These are phyloP conservation scores for Andrena praecox DNA, from an alignment of 2,888 invertebrate genomes.

Conservation along the genomic window DNA sequence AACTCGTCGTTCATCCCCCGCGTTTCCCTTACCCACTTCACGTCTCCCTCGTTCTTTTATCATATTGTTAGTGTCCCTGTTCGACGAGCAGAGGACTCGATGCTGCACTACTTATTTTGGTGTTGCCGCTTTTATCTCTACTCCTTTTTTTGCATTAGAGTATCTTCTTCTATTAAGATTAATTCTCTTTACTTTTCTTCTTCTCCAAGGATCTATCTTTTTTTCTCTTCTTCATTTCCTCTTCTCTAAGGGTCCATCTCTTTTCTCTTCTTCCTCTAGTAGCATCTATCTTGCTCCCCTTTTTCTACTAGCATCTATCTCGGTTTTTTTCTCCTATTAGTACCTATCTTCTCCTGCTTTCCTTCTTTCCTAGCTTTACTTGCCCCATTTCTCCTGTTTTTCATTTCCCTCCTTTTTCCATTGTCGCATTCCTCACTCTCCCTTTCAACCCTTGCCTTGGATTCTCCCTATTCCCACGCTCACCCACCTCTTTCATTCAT, in stretches of 20 bases:
- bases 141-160: no score
- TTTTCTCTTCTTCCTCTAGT: not conserved
- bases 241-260: not conserved
- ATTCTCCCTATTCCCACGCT: not conserved
- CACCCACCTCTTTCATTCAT: not conserved
- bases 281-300: not conserved
- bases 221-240: not conserved
- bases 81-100: not conserved
- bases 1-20: constrained; percentile 36
- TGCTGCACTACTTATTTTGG: no score
- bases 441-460: not conserved
- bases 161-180: no score
- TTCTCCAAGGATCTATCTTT: no score
- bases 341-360: not conserved
- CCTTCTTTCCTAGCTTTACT: not conserved
- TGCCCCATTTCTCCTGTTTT: not conserved
- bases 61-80: not conserved
- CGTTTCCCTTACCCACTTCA: constrained; percentile 14
- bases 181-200: no score
- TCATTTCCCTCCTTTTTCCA: not conserved
- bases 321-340: not conserved
- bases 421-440: not conserved
- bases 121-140: not conserved
- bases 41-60: not conserved
- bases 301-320: not conserved